Conservation (phyloP, 1,140 invertebrate genomes). For the Physella acuta region DNA sequence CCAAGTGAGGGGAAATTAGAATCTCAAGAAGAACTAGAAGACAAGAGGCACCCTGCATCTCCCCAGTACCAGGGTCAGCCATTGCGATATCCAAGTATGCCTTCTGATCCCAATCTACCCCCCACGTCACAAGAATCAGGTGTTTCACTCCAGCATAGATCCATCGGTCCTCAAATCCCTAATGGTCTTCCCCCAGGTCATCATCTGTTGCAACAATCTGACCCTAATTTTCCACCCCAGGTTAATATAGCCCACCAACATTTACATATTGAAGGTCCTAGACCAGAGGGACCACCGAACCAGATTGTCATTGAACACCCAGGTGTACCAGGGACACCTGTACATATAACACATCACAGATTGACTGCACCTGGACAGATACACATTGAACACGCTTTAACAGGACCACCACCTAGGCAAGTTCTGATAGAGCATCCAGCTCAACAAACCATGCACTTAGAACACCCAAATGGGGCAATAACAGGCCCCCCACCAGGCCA, state of each 20-base stretch:
- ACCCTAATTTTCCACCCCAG: constrained; percentile 17
- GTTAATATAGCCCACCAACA: constrained; percentile 15
- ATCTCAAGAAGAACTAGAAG: not conserved
- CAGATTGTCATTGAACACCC: constrained; percentile 24
- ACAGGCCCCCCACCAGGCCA: constrained; percentile 20
- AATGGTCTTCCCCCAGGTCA: constrained; percentile 12
- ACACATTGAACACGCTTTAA: constrained; percentile 7
- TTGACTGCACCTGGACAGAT: constrained; percentile 9
- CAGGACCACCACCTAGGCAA: constrained; percentile 30
- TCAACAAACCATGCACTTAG: constrained; percentile 13
- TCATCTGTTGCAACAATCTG: constrained; percentile 12
- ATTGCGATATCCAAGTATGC: constrained; percentile 17
- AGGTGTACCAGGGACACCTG: not conserved
- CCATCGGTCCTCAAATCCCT: not conserved
- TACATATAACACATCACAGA: constrained; percentile 19
- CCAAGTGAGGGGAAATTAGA: not conserved
- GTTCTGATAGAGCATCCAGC: constrained; percentile 18
- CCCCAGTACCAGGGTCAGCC: constrained; percentile 25
- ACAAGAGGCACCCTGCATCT: constrained; percentile 12
- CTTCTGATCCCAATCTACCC: constrained; percentile 22
- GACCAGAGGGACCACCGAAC: not conserved
- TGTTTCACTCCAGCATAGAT: not conserved
- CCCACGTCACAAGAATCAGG: constrained; percentile 4
- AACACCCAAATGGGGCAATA: constrained; percentile 23
- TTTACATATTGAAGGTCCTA: constrained; percentile 14